These are phyloP conservation scores for Calameuta idolon DNA, from an alignment of 2,888 invertebrate genomes.

Conservation along the genomic window DNA sequence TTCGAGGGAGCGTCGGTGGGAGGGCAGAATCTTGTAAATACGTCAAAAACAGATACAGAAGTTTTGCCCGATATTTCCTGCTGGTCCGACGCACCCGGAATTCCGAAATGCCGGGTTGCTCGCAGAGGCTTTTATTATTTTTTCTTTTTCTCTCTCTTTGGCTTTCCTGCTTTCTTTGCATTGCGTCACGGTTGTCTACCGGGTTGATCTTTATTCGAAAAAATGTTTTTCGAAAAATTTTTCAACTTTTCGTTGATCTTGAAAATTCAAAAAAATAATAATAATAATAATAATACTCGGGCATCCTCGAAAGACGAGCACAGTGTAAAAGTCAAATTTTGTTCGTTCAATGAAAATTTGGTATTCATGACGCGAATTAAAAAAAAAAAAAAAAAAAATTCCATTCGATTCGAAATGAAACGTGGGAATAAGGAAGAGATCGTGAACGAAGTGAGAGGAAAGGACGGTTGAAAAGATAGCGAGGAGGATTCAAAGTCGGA, in stretches of 20 bases:
- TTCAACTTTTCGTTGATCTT: too few relatives aligned
- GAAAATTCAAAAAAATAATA: too few relatives aligned
- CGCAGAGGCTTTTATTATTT: neutral
- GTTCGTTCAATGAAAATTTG: neutral
- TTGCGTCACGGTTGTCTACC: too few relatives aligned
- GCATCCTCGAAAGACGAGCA: neutral
- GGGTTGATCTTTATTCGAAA: too few relatives aligned
- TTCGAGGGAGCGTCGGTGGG: neutral
- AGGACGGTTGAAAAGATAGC: neutral
- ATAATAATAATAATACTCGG: too few relatives aligned
- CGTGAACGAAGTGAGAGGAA: conserved; percentile 3
- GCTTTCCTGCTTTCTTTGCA: neutral
- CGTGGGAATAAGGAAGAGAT: conserved; percentile 15
- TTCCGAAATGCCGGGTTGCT: neutral
- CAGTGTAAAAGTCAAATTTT: neutral
- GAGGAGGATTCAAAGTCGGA: conserved; percentile 14
- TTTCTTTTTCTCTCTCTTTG: neutral
- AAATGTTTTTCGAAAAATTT: too few relatives aligned
- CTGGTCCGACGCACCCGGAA: neutral
- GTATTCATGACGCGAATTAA: neutral
- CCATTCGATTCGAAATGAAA: conserved; percentile 30
- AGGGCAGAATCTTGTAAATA: conserved; percentile 28
- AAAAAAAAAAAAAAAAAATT: conserved; percentile 38
- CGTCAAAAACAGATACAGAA: conserved; percentile 41
- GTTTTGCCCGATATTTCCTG: conserved; percentile 16